Evolutionary conservation across 2,888 invertebrate genomes (phyloP), one percentile per base, ranked within the genome.

Genomic region (Ischnus inquisitorius): DNA sequence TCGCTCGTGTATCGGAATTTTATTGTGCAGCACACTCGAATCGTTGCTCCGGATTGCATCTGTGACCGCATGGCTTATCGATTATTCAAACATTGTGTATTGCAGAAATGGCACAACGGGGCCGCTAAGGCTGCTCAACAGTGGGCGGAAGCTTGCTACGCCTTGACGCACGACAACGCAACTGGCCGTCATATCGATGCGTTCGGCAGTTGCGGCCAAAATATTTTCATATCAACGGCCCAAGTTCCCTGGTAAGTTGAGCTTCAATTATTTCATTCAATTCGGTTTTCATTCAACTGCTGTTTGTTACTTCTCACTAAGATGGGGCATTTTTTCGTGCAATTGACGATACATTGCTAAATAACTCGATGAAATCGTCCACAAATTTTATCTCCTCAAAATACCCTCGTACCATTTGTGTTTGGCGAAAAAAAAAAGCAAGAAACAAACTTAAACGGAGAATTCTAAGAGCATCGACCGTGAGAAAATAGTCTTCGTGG

Each of bases 201-300:
- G 82, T 96, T 96, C 86, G 97, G 97, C 41, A 94, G 95, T 39
- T 97, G 97, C 90, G 97, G 97, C 1, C 97, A 97, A 93, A 97
- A 97, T 93, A 96, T 97, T 82, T 97, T 97, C 92, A 96, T 97
- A 34, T 95, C 97, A n/a, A 95, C 96, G 1, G 96, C 96, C 87
- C 96, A 96, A 94, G 97, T 97, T 28, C 97, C 97, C 41, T 97
- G 97, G 97, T 97, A 94, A 94, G 94, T 90, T 51, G 8, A 34
- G 1, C n/a, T n/a, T 10, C 12, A 12, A 28, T 28, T n/a, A 25
- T n/a, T 10, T 22, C 4, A 19, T n/a, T 3, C 54, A 34, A 5
- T 25, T 25, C 39, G 6, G 14, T 54, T 54, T 5, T 28, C 10
- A 0, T 43, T 16, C 3, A 22, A 25, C 25, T 57, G 25, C 25